phyloP scores from a whole-genome alignment of 2,797 vertebrate genomes.

The Streptopelia turtur region DNA sequence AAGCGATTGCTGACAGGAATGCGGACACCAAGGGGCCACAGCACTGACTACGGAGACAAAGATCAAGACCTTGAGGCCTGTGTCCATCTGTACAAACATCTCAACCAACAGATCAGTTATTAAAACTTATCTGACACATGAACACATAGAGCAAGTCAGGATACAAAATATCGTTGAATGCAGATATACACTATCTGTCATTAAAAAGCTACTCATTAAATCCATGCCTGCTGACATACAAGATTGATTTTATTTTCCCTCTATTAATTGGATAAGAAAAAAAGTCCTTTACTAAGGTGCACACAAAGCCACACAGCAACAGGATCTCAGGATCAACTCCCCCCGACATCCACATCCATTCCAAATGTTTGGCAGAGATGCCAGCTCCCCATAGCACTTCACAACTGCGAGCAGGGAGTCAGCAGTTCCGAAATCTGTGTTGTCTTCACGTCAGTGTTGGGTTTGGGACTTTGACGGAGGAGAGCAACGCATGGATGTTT shows the following conservation, averaged over 20 bases:
- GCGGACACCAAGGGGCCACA: background rate
- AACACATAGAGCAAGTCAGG: background rate
- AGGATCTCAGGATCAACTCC: background rate
- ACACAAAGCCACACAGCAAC: background rate
- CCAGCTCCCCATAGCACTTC: background rate
- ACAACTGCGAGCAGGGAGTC: background rate
- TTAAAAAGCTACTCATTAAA: background rate
- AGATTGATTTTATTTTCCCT: background rate
- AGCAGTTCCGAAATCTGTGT: background rate
- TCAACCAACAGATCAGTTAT: background rate
- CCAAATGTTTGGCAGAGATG: background rate
- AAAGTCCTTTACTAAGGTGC: background rate
- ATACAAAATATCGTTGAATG: accelerated
- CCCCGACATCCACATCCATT: background rate
- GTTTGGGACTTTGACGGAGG: background rate
- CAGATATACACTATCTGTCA: background rate
- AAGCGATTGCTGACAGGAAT: background rate
- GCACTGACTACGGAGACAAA: background rate
- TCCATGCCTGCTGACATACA: background rate
- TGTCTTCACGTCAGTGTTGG: background rate
- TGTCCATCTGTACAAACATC: background rate
- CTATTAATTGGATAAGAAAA: background rate
- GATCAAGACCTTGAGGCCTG: background rate
- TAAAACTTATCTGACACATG: background rate
- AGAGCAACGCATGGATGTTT: background rate